Evolutionary conservation across 2,888 invertebrate genomes (phyloP).

Genomic region (Leucoma salicis): DNA sequence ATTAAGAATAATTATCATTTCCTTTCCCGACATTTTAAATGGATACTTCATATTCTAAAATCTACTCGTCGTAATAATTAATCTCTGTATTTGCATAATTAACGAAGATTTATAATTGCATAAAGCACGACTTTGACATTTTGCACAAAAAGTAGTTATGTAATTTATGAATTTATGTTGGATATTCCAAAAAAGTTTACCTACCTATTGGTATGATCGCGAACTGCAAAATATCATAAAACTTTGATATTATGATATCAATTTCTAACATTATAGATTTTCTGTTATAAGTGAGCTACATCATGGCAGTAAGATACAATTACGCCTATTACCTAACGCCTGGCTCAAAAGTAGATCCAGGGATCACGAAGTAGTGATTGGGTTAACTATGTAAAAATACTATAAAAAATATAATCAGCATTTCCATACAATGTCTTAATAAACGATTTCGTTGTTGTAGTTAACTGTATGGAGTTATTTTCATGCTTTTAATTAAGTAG

Average conservation of each 20-base stretch:
- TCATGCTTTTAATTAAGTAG: not conserved
- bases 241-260: too few species aligned
- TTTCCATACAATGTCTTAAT: too few species aligned
- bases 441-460: not conserved
- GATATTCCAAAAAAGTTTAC: not conserved
- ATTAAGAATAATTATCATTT: not conserved
- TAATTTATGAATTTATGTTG: not conserved
- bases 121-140: conserved; percentile 17
- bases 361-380: too few species aligned
- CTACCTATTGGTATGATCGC: not conserved
- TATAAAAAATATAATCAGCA: too few species aligned
- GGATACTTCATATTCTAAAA: not conserved
- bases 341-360: too few species aligned
- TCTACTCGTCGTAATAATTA: not conserved
- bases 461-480: not conserved
- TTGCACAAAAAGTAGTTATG: not conserved
- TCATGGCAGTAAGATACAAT: too few species aligned
- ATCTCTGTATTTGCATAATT: not conserved
- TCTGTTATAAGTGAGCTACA: too few species aligned
- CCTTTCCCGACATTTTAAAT: not conserved
- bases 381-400: too few species aligned
- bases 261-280: too few species aligned
- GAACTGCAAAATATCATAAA: too few species aligned
- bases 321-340: too few species aligned
- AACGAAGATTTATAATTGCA: conserved; percentile 1